Evolutionary conservation across 2,888 invertebrate species (phyloP).

Genomic region (Archips xylosteana): DNA sequence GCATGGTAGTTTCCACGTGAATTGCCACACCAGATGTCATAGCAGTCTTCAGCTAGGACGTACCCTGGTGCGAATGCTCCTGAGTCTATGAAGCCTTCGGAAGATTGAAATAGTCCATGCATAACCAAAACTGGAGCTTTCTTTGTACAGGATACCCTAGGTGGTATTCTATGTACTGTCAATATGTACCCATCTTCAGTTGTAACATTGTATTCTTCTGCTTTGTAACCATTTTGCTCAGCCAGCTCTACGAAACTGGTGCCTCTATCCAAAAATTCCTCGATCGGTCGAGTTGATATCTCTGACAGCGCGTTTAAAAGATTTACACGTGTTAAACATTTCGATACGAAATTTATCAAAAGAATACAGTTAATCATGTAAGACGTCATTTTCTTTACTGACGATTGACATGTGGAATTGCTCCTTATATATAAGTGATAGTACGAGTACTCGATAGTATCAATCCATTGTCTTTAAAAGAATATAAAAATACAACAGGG

Average conservation of each 20-base stretch:
- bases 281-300: neutral
- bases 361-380: neutral
- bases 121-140: constrained; percentile 17
- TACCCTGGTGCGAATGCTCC: constrained; percentile 51
- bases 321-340: neutral
- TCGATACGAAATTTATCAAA: neutral
- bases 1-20: constrained; percentile 66
- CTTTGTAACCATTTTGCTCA: constrained; percentile 20
- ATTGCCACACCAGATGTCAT: constrained; percentile 51
- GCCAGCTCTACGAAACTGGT: constrained; percentile 46
- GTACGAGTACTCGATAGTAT: no score
- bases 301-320: neutral
- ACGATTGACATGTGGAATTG: no score
- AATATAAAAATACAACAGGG: no score
- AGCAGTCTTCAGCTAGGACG: constrained; percentile 52
- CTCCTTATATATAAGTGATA: no score
- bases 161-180: constrained; percentile 24
- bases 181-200: constrained; percentile 38
- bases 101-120: constrained; percentile 22
- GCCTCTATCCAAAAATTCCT: neutral
- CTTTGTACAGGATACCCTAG: neutral
- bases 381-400: neutral
- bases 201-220: constrained; percentile 31
- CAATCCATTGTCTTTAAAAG: no score
- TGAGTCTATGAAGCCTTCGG: constrained; percentile 16